Evolutionary conservation across 2,113 vertebrate species (phyloP).

Genomic region (Platichthys flesus): DNA sequence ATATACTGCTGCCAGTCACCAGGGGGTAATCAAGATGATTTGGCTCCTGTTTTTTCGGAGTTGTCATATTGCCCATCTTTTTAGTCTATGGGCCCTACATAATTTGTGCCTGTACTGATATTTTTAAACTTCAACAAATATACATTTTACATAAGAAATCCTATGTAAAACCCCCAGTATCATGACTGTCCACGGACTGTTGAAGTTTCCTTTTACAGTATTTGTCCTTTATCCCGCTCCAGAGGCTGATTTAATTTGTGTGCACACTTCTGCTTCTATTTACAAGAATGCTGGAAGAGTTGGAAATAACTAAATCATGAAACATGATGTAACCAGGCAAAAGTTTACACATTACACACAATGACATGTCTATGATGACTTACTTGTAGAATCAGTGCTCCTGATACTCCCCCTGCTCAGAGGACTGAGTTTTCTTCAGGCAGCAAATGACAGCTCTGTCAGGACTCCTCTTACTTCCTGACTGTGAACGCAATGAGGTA

Average conservation of each 20-base stretch:
- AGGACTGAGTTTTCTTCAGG: constrained; percentile 9
- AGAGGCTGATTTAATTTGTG: constrained; percentile 29
- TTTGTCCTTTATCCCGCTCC: constrained; percentile 1
- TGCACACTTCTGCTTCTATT: constrained; percentile 42
- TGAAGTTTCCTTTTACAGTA: constrained; percentile 33
- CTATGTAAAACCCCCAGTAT: not conserved
- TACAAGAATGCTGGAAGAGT: constrained; percentile 1
- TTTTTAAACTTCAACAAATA: constrained; percentile 8
- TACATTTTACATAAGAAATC: constrained; percentile 11
- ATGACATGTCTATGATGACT: constrained; percentile 7
- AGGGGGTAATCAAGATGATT: not conserved
- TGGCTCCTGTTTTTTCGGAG: not conserved
- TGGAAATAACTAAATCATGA: constrained; percentile 11
- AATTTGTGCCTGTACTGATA: not conserved
- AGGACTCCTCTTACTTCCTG: constrained; percentile 11
- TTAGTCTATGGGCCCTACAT: not conserved
- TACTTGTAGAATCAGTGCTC: not conserved
- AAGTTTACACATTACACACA: not conserved
- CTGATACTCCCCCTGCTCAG: not conserved
- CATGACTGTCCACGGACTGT: constrained; percentile 37
- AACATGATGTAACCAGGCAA: constrained; percentile 26
- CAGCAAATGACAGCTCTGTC: constrained; percentile 13
- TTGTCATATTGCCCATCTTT: not conserved
- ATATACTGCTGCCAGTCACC: not conserved
- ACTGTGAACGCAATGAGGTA: constrained; percentile 28